Conservation (phyloP, 1,140 invertebrate species). For the Brachionus plicatilis region DNA sequence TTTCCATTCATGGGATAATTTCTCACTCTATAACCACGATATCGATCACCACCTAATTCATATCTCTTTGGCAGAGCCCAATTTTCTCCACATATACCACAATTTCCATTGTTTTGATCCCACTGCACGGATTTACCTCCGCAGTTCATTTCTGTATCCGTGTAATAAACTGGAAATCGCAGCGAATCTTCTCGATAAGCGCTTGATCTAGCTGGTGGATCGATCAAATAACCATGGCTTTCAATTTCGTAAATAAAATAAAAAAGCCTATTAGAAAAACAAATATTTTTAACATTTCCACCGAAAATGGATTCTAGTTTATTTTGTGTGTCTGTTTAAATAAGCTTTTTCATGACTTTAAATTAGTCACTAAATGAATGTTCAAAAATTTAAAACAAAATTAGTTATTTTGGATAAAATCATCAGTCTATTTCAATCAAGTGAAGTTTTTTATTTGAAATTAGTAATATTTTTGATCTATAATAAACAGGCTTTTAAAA, state of each 20-base stretch:
- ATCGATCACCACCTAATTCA: constrained; percentile 24
- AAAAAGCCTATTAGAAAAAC: background rate
- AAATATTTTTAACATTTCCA: background rate
- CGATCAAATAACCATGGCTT: constrained; percentile 16
- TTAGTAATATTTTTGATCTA: no score
- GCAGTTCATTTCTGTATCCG: constrained; percentile 81
- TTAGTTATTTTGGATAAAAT: no score
- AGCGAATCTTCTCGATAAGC: constrained; percentile 63
- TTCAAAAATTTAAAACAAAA: no score
- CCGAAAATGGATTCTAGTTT: background rate
- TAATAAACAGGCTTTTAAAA: no score
- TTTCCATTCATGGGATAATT: background rate
- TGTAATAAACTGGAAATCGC: constrained; percentile 66
- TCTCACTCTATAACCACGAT: background rate
- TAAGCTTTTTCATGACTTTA: background rate
- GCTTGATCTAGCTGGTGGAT: constrained; percentile 14
- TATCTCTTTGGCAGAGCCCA: background rate
- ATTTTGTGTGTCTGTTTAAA: background rate
- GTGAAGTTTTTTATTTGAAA: no score
- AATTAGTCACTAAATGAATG: no score
- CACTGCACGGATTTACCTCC: constrained; percentile 67
- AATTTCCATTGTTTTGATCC: constrained; percentile 19
- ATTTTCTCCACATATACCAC: constrained; percentile 37
- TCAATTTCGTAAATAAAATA: background rate
- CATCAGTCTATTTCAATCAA: no score